These are phyloP conservation scores for Drosophila picticornis DNA, from an alignment of 2,888 invertebrate genomes.

Conservation along the genomic window DNA sequence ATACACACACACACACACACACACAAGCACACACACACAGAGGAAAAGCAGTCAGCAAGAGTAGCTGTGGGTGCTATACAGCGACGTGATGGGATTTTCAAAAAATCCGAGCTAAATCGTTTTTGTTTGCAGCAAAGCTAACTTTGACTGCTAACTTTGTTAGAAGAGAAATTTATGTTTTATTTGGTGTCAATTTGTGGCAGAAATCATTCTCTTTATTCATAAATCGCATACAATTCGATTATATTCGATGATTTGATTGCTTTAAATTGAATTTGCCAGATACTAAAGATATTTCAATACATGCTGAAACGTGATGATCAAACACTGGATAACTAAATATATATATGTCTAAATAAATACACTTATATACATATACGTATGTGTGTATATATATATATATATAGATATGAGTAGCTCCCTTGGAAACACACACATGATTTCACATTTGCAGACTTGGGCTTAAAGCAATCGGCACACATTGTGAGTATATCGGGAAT, in stretches of 20 bases:
- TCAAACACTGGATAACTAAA: constrained; percentile 32
- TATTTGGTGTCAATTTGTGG: constrained; percentile 74
- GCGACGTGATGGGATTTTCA: constrained; percentile 74
- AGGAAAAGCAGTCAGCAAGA: constrained; percentile 21
- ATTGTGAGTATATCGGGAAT: not conserved
- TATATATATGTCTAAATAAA: constrained; percentile 14
- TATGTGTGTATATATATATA: not conserved
- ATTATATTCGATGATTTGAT: constrained; percentile 70
- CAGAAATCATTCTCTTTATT: constrained; percentile 69
- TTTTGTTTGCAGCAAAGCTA: constrained; percentile 68
- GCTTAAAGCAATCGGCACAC: constrained; percentile 21
- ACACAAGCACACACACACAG: constrained; percentile 2
- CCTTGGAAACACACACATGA: not conserved
- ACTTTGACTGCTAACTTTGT: constrained; percentile 73
- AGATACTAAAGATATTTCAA: constrained; percentile 59
- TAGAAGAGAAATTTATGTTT: constrained; percentile 71
- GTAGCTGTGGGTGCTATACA: constrained; percentile 44
- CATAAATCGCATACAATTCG: constrained; percentile 67
- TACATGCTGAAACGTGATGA: constrained; percentile 55
- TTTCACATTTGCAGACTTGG: not conserved
- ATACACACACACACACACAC: constrained; percentile 5
- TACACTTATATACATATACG: not conserved
- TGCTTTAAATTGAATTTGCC: constrained; percentile 66
- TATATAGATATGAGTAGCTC: not conserved
- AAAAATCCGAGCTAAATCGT: constrained; percentile 71